Base-by-base conservation (phyloP, 1,140 invertebrate genomes). In the Hylaeus anthracinus region DNA sequence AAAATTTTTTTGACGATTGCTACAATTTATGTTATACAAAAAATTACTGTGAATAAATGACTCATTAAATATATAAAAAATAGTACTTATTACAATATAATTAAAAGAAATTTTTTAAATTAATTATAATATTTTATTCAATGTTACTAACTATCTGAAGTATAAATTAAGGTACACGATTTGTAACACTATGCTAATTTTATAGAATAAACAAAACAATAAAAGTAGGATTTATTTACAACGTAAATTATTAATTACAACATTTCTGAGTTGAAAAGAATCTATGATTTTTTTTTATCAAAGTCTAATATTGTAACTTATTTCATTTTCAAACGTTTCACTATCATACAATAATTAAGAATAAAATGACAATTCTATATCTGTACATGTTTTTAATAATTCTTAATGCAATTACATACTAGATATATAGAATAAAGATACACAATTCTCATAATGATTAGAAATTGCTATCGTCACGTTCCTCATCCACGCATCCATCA, bases 311-410 rank as follows among this genome's bases (percentile, higher is more conserved):
- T 58, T n/a, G 14, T 15, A 58, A 58, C 14, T n/a, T 3, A 56
- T 56, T 56, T 15, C 55, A 58, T 58, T 58, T 8, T 15, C 55
- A 58, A 58, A 3, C 8, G n/a, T 37, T 60, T 60, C 26, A 39
- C 14, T 15, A 61, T 14, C n/a, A 71, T 58, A 61, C 9, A 41
- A 71, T 58, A 71, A 6, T 26, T 15, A 64, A 64, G 15, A 63
- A 63, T 63, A 63, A 10, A 55, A 65, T 39, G 12, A 61, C 55
- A 53, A 10, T 75, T 69, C 39, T 51, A 45, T 41, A 69, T 70
- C 43, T 77, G 55, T 77, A 77, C 74, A 77, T 51, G 9, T 51
- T 69, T 77, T 70, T 77, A 69, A 69, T 76, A 58, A 51, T 9
- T 60, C 15, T 41, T 60, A 60, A 60, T 77, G 4, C 14, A 26